These are phyloP conservation scores for Eristalinus sepulchralis DNA, from an alignment of 2,888 invertebrate species.

Conservation along the genomic window DNA sequence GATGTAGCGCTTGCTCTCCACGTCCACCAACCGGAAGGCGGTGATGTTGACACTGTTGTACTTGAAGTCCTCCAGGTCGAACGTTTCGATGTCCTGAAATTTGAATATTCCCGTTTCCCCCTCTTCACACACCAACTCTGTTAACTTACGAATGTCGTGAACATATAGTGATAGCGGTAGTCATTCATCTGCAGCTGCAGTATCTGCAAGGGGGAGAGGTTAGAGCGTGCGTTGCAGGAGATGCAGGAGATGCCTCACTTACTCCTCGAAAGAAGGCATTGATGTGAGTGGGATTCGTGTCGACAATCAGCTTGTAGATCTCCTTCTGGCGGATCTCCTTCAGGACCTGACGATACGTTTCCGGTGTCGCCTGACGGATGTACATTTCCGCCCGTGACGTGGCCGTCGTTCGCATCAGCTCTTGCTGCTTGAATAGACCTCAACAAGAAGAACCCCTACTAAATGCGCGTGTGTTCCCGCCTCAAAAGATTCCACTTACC, in stretches of 20 bases:
- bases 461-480: background rate
- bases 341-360: conserved; percentile 86
- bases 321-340: conserved; percentile 89
- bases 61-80: conserved; percentile 94
- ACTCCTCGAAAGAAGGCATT: conserved; percentile 93
- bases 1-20: conserved; percentile 88
- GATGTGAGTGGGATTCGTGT: conserved; percentile 91
- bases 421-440: conserved; percentile 92
- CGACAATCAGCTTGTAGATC: conserved; percentile 93
- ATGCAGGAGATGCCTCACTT: conserved; percentile 79
- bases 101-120: background rate
- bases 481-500: conserved; percentile 84
- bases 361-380: conserved; percentile 88
- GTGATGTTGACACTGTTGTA: conserved; percentile 97
- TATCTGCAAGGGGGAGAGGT: conserved; percentile 84
- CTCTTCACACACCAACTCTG: background rate
- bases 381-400: conserved; percentile 87
- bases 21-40: conserved; percentile 94
- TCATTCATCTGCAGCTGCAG: conserved; percentile 97
- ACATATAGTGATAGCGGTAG: conserved; percentile 96
- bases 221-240: background rate
- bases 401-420: conserved; percentile 88
- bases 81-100: conserved; percentile 90
- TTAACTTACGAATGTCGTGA: conserved; percentile 95
- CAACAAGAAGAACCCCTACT: conserved; percentile 74